Evolutionary conservation across 1,140 invertebrate genomes (phyloP), one percentile per base, ranked within the genome.

Genomic region (Neotoxoptera formosana): DNA sequence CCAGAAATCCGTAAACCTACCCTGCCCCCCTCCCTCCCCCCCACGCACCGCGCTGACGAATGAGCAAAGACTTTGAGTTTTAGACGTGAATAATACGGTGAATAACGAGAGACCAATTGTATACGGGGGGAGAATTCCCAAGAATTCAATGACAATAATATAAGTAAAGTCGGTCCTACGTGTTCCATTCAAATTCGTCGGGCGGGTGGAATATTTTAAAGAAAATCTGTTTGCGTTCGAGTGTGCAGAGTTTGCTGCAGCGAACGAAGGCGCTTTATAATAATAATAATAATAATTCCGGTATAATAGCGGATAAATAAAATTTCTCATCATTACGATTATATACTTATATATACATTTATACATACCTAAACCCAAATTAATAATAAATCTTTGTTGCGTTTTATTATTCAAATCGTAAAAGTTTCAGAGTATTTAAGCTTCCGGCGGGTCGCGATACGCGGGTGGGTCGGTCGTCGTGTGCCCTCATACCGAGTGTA

Each of bases 341-440:
- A 76, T 76, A 53, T 6, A 23, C 41, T 6, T 53, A 51, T 51
- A 51, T 11, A 47, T 47, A 56, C 23, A 56, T 56, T 25, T 25
- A 56, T 60, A 67, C 11, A 67, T 56, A 60, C 25, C 56, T n/a
- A 76, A 76, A 76, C 21, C n/a, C n/a, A 17, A 76, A 76, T n/a
- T n/a, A n/a, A 76, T 17, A 76, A 76, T 76, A 67, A n/a, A 76
- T 76, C 30, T n/a, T 34, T 76, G 30, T n/a, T 76, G 30, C 60
- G 60, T 76, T 76, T n/a, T 76, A 76, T 76, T 76, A 76, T 76
- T 76, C 60, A 76, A 76, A 76, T 76, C 60, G 60, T 76, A 76
- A 76, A 76, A 76, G 60, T 76, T 76, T n/a, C 14, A 7, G 41
- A 41, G 60, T 76, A 9, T 53, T 30, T 53, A n/a, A 76, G 30